Base-by-base conservation (phyloP, 2,113 vertebrate species). In the Typhlomys cinereus region DNA sequence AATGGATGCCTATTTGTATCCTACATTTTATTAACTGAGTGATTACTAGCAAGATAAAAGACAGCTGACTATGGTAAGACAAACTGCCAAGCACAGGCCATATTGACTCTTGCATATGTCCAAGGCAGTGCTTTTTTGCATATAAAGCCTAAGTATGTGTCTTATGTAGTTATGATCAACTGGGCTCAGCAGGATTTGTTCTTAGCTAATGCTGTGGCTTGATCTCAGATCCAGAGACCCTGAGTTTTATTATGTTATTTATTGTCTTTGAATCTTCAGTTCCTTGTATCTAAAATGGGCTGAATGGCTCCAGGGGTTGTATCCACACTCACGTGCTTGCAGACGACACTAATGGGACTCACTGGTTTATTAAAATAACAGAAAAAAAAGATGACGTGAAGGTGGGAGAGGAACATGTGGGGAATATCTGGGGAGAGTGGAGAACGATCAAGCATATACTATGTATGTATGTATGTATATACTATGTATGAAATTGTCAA, bases 11-110 rank as follows among this genome's bases (percentile, higher is more conserved):
- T 79, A 4, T 75, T 67, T 82, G 21, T 34, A 50, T 14, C 20
- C 25, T 88, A 89, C 50, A 73, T 76, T 91, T 91, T 67, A 44
- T 79, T 48, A 79, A n/a, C 46, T 86, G 75, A 83, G 66, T 83
- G 46, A 82, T 83, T 90, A 90, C 46, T 69, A 90, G 76, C 64
- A 81, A 85, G 76, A 44, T 89, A 76, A 85, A 69, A 25, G 85
- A 89, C 36, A 86, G 15, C 79, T 54, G 66, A 36, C 17, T 15
- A 80, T 89, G 5, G 4, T 23, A 21, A 85, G 74, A 44, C 18
- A 82, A 73, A 39, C 52, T 61, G 59, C 41, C 76, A 86, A 89
- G 89, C 52, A 20, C 14, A 62, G 67, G 21, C 46, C 78, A 20
- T 39, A 81, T 48, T 79, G 73, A 54, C 20, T 70, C 13, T 91